Evolutionary conservation across 2,113 vertebrate genomes (phyloP).

Genomic region (Xiphorhynchus elegans): DNA sequence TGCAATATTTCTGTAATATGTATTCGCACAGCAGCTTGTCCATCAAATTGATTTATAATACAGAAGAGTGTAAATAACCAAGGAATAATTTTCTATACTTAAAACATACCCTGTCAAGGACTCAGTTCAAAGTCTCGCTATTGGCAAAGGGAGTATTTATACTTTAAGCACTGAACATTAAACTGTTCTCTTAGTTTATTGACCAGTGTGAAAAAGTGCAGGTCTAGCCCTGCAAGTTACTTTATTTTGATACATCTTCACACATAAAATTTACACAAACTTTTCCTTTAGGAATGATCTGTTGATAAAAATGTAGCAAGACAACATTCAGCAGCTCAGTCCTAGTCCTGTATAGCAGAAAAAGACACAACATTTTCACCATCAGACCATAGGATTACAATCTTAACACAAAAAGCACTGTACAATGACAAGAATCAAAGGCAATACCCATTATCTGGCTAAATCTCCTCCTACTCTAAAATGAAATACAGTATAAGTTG

Average conservation of each 20-base stretch:
- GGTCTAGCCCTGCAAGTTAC: not conserved
- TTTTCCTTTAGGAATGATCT: not conserved
- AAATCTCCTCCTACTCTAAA: not conserved
- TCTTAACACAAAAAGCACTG: fast-evolving
- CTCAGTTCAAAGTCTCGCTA: not conserved
- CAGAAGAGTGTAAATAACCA: not conserved
- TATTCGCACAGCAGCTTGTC: not conserved
- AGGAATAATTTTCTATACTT: not conserved
- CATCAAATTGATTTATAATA: not conserved
- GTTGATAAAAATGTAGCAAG: not conserved
- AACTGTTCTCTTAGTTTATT: not conserved
- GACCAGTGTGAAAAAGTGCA: not conserved
- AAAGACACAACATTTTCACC: not conserved
- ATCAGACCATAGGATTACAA: not conserved
- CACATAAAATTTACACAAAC: not conserved
- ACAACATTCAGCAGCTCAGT: not conserved
- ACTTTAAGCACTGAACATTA: not conserved
- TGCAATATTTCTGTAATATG: not conserved
- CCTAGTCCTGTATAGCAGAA: not conserved
- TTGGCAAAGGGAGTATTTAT: not conserved
- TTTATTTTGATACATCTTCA: not conserved
- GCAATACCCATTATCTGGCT: not conserved
- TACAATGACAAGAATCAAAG: not conserved
- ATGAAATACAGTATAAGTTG: not conserved
- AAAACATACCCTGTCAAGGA: not conserved